Conservation (phyloP, 1,140 invertebrate genomes). For the Bombus turneri region DNA sequence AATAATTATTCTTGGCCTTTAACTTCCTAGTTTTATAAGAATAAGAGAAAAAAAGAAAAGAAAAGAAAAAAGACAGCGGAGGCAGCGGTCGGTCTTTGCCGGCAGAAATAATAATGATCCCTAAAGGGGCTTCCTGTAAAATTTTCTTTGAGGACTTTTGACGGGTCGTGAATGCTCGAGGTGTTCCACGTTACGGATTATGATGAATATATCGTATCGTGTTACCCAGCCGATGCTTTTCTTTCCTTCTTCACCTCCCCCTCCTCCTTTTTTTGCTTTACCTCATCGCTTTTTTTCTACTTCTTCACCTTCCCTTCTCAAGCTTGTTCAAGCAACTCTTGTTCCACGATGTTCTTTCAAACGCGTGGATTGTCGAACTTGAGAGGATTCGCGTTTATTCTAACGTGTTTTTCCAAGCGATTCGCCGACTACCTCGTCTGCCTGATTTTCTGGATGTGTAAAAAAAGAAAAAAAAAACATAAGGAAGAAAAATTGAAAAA, state of each 20-base stretch:
- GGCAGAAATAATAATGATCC: conserved; percentile 73
- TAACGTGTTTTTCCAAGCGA: not conserved
- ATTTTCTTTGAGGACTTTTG: conserved; percentile 79
- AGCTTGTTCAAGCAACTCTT: not conserved
- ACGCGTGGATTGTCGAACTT: conserved; percentile 37
- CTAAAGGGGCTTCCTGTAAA: conserved; percentile 75
- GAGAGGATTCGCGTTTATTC: not conserved
- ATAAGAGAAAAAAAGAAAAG: conserved; percentile 50
- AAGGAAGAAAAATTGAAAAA: not conserved
- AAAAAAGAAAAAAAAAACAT: not conserved
- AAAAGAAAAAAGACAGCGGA: no score
- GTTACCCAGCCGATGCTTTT: conserved; percentile 71
- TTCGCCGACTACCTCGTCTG: not conserved
- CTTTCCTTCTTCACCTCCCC: conserved; percentile 10
- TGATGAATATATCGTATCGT: conserved; percentile 81
- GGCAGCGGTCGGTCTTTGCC: conserved; percentile 50
- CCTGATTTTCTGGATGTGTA: conserved; percentile 9
- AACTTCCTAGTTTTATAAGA: conserved; percentile 70
- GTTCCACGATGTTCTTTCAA: conserved; percentile 26
- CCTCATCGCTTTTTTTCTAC: not conserved
- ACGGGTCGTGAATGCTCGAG: conserved; percentile 75
- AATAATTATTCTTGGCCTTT: conserved; percentile 73
- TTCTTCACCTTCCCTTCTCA: not conserved
- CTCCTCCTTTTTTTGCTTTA: not conserved
- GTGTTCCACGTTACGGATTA: conserved; percentile 79